Percentiles rank a stretch among this genome's conserved stretches.
These are phyloP conservation scores for Hoplostethus mediterraneus DNA, from an alignment of 2,797 vertebrate genomes.

Conservation along the genomic window DNA sequence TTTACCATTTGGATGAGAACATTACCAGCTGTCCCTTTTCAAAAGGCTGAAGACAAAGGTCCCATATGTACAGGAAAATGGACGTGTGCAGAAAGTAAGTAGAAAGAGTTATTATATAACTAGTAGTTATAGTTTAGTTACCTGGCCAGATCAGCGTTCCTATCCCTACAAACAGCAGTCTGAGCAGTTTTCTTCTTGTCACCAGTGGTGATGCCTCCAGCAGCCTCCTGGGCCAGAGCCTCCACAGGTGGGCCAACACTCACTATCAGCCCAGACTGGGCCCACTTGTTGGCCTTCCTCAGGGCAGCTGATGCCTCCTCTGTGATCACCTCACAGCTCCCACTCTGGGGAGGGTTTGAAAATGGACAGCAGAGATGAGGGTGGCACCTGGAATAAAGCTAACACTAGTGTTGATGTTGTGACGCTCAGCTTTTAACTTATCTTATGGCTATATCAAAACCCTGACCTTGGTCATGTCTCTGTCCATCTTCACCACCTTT, in stretches of 20 bases:
- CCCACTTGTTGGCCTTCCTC: constrained; percentile 98
- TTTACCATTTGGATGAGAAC: too few species aligned
- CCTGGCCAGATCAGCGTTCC: constrained; percentile 96
- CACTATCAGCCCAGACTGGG: constrained; percentile 97
- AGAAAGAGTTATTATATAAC: too few species aligned
- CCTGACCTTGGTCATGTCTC: constrained; percentile 97
- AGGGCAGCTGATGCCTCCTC: constrained; percentile 95
- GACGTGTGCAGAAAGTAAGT: too few species aligned
- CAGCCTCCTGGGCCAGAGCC: constrained; percentile 85
- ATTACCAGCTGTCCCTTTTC: too few species aligned
- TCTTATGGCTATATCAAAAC: not conserved
- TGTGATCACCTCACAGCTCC: constrained; percentile 96
- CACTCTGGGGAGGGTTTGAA: constrained; percentile 83
- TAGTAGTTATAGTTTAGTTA: constrained; percentile 47
- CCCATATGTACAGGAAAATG: too few species aligned
- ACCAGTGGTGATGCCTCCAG: constrained; percentile 90
- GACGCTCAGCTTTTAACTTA: not conserved
- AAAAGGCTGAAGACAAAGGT: too few species aligned
- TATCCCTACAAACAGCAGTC: constrained; percentile 94
- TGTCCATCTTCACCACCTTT: constrained; percentile 99
- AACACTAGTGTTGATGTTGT: not conserved
- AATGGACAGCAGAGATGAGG: constrained; percentile 18
- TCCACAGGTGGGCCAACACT: constrained; percentile 96
- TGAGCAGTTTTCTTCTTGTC: constrained; percentile 99
- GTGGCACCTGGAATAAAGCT: not conserved